phyloP scores from a whole-genome alignment of 2,113 vertebrate genomes.

The Elachura formosa region DNA sequence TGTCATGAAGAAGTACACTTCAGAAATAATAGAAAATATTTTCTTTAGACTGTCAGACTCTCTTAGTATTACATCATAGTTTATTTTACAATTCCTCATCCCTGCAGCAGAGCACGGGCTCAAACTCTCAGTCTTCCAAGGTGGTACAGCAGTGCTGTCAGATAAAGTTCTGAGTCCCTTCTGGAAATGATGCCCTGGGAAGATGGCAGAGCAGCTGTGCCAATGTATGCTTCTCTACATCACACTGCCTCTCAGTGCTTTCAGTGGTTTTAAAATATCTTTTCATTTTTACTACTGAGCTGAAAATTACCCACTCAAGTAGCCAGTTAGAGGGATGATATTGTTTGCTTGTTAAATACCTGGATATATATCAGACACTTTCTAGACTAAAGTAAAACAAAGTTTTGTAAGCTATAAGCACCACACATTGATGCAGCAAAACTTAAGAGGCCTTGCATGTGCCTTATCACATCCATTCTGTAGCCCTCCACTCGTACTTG shows the following conservation, averaged over 20 bases:
- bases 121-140: not conserved
- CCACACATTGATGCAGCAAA: not conserved
- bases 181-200: not conserved
- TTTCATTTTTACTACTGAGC: not conserved
- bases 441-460: not conserved
- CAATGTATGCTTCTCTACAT: not conserved
- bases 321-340: not conserved
- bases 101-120: rapidly evolving
- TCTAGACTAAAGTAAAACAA: not conserved
- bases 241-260: constrained; percentile 1
- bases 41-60: not conserved
- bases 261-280: not conserved
- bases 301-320: not conserved
- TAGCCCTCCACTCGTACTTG: not conserved
- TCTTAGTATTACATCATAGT: not conserved
- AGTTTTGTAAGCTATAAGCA: not conserved
- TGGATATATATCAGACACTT: not conserved
- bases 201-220: rapidly evolving
- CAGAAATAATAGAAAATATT: not conserved
- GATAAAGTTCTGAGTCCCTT: not conserved
- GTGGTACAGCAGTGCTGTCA: not conserved
- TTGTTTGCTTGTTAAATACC: not conserved
- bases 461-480: not conserved
- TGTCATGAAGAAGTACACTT: not conserved
- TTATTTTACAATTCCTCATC: not conserved